Base-by-base conservation (phyloP, 2,888 invertebrate genomes). In the Abrostola tripartita region DNA sequence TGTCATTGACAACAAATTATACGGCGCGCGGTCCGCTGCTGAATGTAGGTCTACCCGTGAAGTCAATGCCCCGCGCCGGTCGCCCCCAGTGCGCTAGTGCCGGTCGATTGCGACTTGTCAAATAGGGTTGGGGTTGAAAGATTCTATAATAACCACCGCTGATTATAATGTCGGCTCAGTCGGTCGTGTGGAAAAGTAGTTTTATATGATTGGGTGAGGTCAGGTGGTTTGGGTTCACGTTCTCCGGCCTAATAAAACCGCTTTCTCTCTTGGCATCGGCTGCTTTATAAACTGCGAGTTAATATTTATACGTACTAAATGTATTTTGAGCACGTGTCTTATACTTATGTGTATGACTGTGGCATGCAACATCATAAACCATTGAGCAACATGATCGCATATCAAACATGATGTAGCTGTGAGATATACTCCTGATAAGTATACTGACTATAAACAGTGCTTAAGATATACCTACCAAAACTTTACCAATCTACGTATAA, bases 391-490 rank as follows among this genome's bases (percentile, higher is more conserved):
- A 12, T 44, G 12, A 44, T 44, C 44, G 24, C 1, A 52, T 55
- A 44, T 65, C 5, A 40, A 69, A 52, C 49, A 12, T 7, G 36
- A 40, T 41, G 47, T 47, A 42, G 47, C 42, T 37, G 37, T 50
- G 42, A 24, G 10, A 55, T 49, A 37, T 40, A 4, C 54, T 24
- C 62, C 42, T 50, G 51, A 74, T 68, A 58, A 73, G 36, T 42
- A 52, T 35, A 73, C 50, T 5, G 2, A 57, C 38, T 56, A 11
- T 35, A 50, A 57, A 65, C 49, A 38, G 65, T 49, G 58, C 41
- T 59, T 4, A 24, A 66, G 52, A 68, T 59, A 61, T 40, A 38
- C 36, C 5, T 40, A 38, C 36, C 5, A 55, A 58, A 55, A 58
- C 50, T 49, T 38, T 12, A 35, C 41, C 47, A 57, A 61, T 67